Base-by-base conservation (phyloP, 2,113 vertebrate species). In the Chaetops frenatus region DNA sequence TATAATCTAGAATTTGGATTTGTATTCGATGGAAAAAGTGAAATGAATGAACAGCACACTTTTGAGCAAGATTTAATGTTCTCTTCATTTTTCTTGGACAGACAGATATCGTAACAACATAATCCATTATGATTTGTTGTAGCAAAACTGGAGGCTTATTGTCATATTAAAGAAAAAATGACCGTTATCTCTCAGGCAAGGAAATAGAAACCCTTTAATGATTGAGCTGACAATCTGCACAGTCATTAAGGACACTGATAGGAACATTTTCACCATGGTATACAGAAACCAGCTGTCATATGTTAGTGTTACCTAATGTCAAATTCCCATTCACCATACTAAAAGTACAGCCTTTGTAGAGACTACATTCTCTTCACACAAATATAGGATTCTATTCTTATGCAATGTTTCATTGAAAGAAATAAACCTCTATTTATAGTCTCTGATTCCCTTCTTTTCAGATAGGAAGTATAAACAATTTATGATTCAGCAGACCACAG, bases 271-370 rank as follows among this genome's bases (percentile, higher is more conserved):
- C 60, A 70, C 31, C 24, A 53, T 6, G 1, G 24, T 40, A 14
- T 38, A 56, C 24, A 38, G 35, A 84, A 79, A 51, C 35, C n/a
- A 80, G 40, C 20, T 82, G 60, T 60, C 65, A 89, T 92, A 78
- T 73, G 85, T 95, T 94, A 85, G 7, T 38, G 64, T 69, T 94
- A 95, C 50, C 62, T 95, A 54, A 78, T 80, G 86, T 77, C 89
- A 94, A 90, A 91, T 45, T 74, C 25, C 10, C 28, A 57, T 29
- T 88, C 36, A 65, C 10, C 25, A 29, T 40, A 51, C 40, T 40
- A 61, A 95, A 90, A 88, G 48, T 61, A 38, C 3, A 77, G 15
- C 25, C 40, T 88, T 77, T 69, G 15, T 12, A 60, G 14, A 74
- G 22, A 53, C 11, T 66, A 27, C 57, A 60, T 38, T 82, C 0